Evolutionary conservation across 2,113 vertebrate genomes (phyloP).

Genomic region (Chloropsis hardwickii): DNA sequence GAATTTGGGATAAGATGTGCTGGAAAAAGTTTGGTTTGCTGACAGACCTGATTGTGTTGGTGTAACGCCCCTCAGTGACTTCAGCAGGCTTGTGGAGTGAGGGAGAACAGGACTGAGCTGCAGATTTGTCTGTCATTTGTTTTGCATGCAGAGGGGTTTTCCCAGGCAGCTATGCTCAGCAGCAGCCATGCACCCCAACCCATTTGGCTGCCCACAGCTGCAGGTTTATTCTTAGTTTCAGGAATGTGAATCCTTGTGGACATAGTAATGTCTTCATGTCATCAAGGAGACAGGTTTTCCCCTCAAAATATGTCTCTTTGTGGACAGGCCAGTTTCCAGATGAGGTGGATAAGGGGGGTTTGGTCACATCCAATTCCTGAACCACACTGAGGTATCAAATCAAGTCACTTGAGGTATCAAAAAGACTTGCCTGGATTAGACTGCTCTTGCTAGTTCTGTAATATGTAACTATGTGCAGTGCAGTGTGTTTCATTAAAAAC

Average conservation of each 20-base stretch:
- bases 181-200: not conserved
- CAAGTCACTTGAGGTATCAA: not conserved
- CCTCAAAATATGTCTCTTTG: not conserved
- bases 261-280: not conserved
- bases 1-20: accelerated
- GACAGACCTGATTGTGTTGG: not conserved
- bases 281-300: not conserved
- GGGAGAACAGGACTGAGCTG: not conserved
- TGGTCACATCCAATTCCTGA: not conserved
- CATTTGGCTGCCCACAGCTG: not conserved
- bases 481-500: not conserved
- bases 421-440: not conserved
- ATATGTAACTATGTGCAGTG: not conserved
- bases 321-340: not conserved
- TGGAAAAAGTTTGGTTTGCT: not conserved
- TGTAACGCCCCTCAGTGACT: not conserved
- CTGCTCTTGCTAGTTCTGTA: not conserved
- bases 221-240: conserved; percentile 19
- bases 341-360: not conserved
- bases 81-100: not conserved
- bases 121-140: not conserved
- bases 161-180: accelerated
- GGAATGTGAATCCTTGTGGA: not conserved
- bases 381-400: not conserved
- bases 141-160: not conserved